Percentiles rank a stretch among this genome's conserved stretches.
Conservation (phyloP, 1,140 invertebrate genomes). For the Cydia pomonella region DNA sequence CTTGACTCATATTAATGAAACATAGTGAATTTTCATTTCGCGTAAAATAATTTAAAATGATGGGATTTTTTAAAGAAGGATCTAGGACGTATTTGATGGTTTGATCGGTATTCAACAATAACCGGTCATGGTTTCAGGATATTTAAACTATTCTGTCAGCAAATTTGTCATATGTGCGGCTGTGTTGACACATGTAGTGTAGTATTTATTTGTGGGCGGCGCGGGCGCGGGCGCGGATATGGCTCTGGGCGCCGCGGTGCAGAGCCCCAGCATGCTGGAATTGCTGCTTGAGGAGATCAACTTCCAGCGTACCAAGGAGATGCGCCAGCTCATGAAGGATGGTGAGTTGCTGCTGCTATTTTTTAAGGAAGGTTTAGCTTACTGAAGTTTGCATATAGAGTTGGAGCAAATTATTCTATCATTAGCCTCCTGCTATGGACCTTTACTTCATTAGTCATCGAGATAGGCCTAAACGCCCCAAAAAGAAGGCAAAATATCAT, state of each 20-base stretch:
- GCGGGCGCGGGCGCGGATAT: conserved; percentile 56
- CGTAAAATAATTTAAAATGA: not conserved
- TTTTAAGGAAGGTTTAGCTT: not conserved
- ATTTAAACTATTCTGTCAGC: not conserved
- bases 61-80: conserved; percentile 12
- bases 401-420: not conserved
- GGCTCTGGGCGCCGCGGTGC: conserved; percentile 83
- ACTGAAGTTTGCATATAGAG: not conserved
- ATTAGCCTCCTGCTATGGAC: no score
- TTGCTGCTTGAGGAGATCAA: conserved; percentile 94
- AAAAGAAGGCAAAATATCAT: no score
- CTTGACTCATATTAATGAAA: not conserved
- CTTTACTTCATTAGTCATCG: not conserved
- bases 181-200: conserved; percentile 37
- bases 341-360: conserved; percentile 79
- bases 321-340: conserved; percentile 92
- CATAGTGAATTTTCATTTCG: not conserved
- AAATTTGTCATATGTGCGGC: conserved; percentile 7
- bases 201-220: conserved; percentile 42
- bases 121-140: not conserved
- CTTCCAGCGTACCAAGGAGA: conserved; percentile 94
- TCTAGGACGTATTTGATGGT: not conserved
- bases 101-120: not conserved
- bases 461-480: no score
- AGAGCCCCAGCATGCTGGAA: conserved; percentile 88